Evolutionary conservation across 2,113 vertebrate genomes (phyloP).

Genomic region (Tamias sibiricus): DNA sequence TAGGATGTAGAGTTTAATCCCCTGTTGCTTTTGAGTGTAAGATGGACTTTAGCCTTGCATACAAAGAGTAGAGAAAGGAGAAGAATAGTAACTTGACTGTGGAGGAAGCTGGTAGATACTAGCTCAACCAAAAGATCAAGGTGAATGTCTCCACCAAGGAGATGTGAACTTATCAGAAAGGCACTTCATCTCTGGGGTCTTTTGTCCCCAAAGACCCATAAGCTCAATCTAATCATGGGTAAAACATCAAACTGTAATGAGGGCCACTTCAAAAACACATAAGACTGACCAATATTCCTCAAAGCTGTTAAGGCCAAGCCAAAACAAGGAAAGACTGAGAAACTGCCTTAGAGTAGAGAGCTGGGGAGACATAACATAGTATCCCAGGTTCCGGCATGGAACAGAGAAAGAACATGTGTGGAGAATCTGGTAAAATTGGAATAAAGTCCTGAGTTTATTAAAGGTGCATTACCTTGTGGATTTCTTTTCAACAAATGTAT

Average conservation of each 20-base stretch:
- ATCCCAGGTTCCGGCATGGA: background rate
- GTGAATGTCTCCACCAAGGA: background rate
- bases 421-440: background rate
- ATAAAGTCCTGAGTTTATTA: background rate
- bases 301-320: background rate
- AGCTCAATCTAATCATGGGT: background rate
- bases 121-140: background rate
- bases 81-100: background rate
- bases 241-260: background rate
- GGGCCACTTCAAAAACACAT: background rate
- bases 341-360: background rate
- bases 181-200: background rate
- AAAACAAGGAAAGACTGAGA: background rate
- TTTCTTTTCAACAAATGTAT: background rate
- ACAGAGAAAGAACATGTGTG: background rate
- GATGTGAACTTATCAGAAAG: background rate
- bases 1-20: background rate
- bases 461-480: background rate
- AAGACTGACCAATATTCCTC: background rate
- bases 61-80: background rate
- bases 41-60: background rate
- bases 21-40: background rate
- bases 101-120: background rate
- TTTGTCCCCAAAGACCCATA: background rate
- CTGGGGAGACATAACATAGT: rapidly evolving